Evolutionary conservation across 2,888 invertebrate genomes (phyloP).

Genomic region (Tubulanus polymorphus): DNA sequence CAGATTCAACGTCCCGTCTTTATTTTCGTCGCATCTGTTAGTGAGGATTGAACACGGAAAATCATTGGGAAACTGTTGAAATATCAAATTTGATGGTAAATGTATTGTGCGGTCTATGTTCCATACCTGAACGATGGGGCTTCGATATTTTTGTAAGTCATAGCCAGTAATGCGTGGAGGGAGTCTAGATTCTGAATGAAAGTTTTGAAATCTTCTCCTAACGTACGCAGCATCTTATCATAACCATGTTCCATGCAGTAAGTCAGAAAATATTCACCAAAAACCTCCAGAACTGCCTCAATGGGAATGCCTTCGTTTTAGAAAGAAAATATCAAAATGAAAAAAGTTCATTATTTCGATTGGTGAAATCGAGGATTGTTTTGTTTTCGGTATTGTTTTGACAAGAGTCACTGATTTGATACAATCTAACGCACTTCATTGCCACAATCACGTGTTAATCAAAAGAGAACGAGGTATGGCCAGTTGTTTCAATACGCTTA

Average conservation of each 20-base stretch:
- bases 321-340: conserved; percentile 7
- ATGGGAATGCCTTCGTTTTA: conserved; percentile 44
- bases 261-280: conserved; percentile 45
- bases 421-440: too few relatives aligned
- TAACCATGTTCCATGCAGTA: conserved; percentile 46
- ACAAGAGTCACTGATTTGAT: too few relatives aligned
- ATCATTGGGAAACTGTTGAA: background rate
- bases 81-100: background rate
- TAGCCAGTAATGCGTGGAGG: conserved; percentile 44
- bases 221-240: conserved; percentile 45
- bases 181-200: conserved; percentile 50
- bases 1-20: conserved; percentile 29
- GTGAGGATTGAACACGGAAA: background rate
- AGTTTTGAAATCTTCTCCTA: conserved; percentile 41
- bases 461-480: background rate
- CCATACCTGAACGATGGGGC: conserved; percentile 50
- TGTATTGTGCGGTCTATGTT: background rate
- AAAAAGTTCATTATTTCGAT: background rate
- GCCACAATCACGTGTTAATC: background rate
- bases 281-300: conserved; percentile 43
- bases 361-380: background rate
- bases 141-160: conserved; percentile 46
- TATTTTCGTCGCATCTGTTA: conserved; percentile 35
- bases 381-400: background rate
- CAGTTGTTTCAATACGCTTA: background rate